Conservation (phyloP, 2,113 vertebrate genomes). For the Balaenoptera acutorostrata region DNA sequence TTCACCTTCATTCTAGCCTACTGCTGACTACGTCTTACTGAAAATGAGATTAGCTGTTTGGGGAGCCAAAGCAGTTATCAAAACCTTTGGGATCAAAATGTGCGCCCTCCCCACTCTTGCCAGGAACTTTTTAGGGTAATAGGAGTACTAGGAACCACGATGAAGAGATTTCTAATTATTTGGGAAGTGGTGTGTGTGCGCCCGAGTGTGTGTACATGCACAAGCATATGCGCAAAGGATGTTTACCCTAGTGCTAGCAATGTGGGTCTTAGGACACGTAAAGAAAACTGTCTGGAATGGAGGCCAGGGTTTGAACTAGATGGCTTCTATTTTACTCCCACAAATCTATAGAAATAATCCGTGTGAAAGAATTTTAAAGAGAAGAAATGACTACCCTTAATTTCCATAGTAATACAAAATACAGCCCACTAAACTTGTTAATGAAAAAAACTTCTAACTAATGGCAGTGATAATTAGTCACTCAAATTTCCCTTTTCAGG, state of each 20-base stretch:
- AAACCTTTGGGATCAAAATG: conserved; percentile 20
- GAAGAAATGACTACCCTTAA: not conserved
- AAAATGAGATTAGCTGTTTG: conserved; percentile 34
- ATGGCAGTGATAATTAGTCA: conserved; percentile 1
- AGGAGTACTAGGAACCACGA: not conserved
- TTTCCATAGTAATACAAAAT: not conserved
- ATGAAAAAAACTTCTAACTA: conserved; percentile 18
- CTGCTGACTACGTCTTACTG: not conserved
- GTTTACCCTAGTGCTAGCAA: not conserved
- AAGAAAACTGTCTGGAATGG: not conserved
- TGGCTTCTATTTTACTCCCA: not conserved
- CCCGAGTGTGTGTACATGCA: not conserved
- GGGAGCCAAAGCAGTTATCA: not conserved
- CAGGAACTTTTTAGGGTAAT: not conserved
- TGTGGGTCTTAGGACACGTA: not conserved
- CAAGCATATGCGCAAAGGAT: not conserved
- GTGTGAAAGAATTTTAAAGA: not conserved
- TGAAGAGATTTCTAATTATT: not conserved
- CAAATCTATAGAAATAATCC: conserved; percentile 28
- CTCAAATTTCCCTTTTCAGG: conserved; percentile 21
- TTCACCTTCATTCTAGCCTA: conserved; percentile 15
- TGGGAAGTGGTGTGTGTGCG: not conserved
- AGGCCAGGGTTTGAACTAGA: not conserved
- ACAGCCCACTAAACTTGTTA: conserved; percentile 2
- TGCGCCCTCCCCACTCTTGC: not conserved